Percentiles rank a stretch among this genome's conserved stretches.
phyloP scores from a whole-genome alignment of 2,797 vertebrate species.

The Myotis pilosus region DNA sequence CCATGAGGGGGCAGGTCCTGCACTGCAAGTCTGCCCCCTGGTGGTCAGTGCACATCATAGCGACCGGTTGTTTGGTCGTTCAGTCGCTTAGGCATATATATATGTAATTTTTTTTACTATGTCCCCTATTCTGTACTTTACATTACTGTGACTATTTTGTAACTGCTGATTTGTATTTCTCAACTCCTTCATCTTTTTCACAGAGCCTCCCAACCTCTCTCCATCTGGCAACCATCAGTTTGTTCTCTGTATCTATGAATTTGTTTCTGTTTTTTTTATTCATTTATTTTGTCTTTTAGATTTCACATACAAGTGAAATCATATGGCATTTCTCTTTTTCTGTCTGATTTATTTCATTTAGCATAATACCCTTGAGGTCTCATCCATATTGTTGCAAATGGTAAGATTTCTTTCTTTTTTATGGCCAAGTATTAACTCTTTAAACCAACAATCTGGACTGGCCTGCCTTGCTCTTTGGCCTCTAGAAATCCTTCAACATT shows the following conservation, averaged over 20 bases:
- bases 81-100: too few relatives aligned
- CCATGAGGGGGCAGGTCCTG: too few relatives aligned
- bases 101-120: too few relatives aligned
- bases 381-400: background rate
- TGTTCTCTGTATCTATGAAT: background rate
- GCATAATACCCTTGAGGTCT: background rate
- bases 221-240: background rate
- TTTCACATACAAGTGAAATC: background rate
- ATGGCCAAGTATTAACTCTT: background rate
- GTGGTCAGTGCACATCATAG: too few relatives aligned
- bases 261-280: background rate
- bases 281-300: background rate
- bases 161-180: background rate
- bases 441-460: background rate
- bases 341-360: background rate
- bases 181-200: background rate
- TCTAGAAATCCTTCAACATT: background rate
- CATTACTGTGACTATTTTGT: background rate
- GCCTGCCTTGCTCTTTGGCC: background rate
- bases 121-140: background rate
- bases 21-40: too few relatives aligned
- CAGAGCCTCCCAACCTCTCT: background rate
- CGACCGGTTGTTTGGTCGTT: too few relatives aligned
- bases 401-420: background rate
- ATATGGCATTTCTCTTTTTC: background rate